Conservation (phyloP, 2,888 invertebrate species). For the Halocaridina rubra region DNA sequence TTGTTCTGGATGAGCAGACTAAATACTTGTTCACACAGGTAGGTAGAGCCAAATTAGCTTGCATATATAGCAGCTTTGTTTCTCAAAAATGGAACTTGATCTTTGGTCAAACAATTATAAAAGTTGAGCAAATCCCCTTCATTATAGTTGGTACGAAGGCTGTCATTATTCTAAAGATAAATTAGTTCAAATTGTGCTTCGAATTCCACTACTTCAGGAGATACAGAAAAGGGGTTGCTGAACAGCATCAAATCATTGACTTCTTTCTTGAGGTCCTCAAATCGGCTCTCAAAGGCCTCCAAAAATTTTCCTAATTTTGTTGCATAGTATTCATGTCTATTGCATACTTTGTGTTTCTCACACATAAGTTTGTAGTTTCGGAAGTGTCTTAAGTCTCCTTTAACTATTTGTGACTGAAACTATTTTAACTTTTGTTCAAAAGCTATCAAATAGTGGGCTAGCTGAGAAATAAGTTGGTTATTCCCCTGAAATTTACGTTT, state of each 20-base stretch:
- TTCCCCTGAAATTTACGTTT: not conserved
- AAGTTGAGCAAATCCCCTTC: not conserved
- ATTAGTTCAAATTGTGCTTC: not conserved
- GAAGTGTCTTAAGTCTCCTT: conserved; percentile 1
- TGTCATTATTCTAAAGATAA: not conserved
- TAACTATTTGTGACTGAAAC: not conserved
- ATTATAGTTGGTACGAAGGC: not conserved
- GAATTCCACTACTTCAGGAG: not conserved
- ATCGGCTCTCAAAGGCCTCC: not conserved
- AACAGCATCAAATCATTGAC: not conserved
- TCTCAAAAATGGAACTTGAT: not conserved
- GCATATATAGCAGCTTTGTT: conserved; percentile 2
- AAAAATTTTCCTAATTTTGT: not conserved
- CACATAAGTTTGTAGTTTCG: conserved; percentile 1
- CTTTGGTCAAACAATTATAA: conserved; percentile 2
- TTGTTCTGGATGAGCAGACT: not conserved
- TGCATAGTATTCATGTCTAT: not conserved
- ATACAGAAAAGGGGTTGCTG: conserved; percentile 7
- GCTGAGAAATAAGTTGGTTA: conserved; percentile 7
- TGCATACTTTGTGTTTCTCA: too few relatives aligned
- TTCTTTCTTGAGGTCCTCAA: conserved; percentile 4
- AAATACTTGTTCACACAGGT: not conserved
- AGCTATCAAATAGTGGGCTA: not conserved
- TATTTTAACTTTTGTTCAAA: not conserved
- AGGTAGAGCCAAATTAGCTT: not conserved